A percentile compares a stretch with the other conserved stretches of the same genome.
phyloP scores from a whole-genome alignment of 2,888 invertebrate species.

The Galerucella nymphaeae region DNA sequence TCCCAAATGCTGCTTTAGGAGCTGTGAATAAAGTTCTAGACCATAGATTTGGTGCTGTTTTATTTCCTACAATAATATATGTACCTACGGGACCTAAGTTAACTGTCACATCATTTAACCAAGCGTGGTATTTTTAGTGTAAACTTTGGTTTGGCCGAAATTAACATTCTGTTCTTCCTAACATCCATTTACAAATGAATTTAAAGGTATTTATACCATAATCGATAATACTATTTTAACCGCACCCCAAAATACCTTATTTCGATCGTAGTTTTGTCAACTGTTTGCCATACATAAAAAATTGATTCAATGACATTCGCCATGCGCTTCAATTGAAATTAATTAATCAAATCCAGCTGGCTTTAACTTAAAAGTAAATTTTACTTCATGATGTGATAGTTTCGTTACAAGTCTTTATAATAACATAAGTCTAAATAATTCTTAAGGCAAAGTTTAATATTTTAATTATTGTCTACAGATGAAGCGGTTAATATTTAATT shows the following conservation, averaged over 20 bases:
- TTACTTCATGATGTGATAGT: background rate
- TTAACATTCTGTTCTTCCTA: too few relatives aligned
- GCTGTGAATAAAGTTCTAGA: too few relatives aligned
- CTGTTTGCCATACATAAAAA: background rate
- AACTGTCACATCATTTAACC: too few relatives aligned
- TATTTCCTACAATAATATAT: too few relatives aligned
- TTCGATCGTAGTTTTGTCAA: background rate
- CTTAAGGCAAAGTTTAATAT: background rate
- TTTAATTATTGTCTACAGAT: background rate
- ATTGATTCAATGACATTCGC: conserved; percentile 1
- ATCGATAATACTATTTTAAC: background rate
- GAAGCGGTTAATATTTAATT: background rate
- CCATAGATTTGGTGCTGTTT: too few relatives aligned
- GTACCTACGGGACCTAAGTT: too few relatives aligned
- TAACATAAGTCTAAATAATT: background rate
- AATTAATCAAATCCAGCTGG: conserved; percentile 3
- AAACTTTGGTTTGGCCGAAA: too few relatives aligned
- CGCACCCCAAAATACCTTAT: background rate
- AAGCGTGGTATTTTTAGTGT: too few relatives aligned
- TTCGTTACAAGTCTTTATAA: background rate
- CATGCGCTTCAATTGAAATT: conserved; percentile 15
- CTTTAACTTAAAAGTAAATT: background rate
- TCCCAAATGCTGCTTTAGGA: too few relatives aligned
- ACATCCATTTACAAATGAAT: too few relatives aligned
- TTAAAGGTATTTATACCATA: background rate